Evolutionary conservation across 1,140 invertebrate species (phyloP).

Genomic region (Cephus cinctus): DNA sequence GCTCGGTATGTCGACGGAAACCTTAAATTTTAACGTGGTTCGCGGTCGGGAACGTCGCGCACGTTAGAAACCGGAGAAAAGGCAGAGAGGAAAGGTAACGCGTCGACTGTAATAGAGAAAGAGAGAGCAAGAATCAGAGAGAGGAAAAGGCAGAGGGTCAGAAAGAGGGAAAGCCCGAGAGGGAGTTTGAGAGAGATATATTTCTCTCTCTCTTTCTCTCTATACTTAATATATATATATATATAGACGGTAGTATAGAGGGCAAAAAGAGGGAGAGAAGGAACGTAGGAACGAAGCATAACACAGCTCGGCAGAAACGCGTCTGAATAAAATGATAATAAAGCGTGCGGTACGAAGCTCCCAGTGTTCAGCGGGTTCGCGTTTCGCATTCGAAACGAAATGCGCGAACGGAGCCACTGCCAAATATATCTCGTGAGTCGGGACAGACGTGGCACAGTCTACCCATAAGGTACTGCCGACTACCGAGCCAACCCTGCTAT

Average conservation of each 20-base stretch:
- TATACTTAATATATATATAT: slow-evolving; percentile 2
- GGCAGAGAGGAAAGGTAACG: too few relatives aligned
- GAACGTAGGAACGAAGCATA: slow-evolving; percentile 24
- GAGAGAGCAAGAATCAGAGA: too few relatives aligned
- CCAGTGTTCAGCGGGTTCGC: slow-evolving; percentile 23
- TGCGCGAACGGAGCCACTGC: neutral
- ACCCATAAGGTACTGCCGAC: too few relatives aligned
- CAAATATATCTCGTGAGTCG: slow-evolving; percentile 1
- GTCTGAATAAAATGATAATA: slow-evolving; percentile 44
- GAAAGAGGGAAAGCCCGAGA: too few relatives aligned
- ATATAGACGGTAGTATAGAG: slow-evolving; percentile 3
- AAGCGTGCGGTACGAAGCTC: slow-evolving; percentile 28
- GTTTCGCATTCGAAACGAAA: slow-evolving; percentile 11
- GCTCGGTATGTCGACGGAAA: slow-evolving; percentile 26
- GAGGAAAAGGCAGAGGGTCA: too few relatives aligned
- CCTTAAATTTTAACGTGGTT: slow-evolving; percentile 38
- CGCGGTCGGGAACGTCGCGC: slow-evolving; percentile 21
- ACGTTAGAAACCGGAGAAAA: too few relatives aligned
- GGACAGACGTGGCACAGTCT: too few relatives aligned
- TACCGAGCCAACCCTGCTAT: too few relatives aligned
- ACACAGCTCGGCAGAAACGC: slow-evolving; percentile 19
- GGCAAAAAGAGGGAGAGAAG: slow-evolving; percentile 4
- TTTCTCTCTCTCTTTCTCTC: too few relatives aligned
- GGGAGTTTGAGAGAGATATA: too few relatives aligned
- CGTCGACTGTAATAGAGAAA: too few relatives aligned